Evolutionary conservation across 2,888 invertebrate species (phyloP).

Genomic region (Celastrina argiolus): DNA sequence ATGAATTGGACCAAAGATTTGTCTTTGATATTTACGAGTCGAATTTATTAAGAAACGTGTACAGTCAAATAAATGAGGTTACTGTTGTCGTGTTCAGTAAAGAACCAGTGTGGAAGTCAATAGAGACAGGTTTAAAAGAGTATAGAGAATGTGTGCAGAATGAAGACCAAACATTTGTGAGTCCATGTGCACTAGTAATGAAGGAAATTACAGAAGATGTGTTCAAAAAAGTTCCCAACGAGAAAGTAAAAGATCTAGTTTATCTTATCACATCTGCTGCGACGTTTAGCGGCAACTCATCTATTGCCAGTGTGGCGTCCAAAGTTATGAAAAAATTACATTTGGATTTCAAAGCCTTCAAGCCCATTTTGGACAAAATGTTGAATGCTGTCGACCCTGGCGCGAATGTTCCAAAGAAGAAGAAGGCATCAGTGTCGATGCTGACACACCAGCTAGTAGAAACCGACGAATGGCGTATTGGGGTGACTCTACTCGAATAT

Average conservation of each 20-base stretch:
- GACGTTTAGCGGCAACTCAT: slow-evolving; percentile 77
- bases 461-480: slow-evolving; percentile 85
- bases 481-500: slow-evolving; percentile 88
- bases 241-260: slow-evolving; percentile 68
- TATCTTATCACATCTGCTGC: slow-evolving; percentile 75
- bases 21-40: slow-evolving; percentile 71
- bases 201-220: slow-evolving; percentile 77
- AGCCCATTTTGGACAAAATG: slow-evolving; percentile 80
- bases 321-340: slow-evolving; percentile 82
- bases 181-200: slow-evolving; percentile 72
- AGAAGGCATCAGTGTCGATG: slow-evolving; percentile 60
- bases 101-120: slow-evolving; percentile 76
- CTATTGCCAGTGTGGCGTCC: slow-evolving; percentile 78
- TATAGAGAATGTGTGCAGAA: slow-evolving; percentile 67
- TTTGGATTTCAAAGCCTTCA: slow-evolving; percentile 79
- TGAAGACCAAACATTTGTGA: slow-evolving; percentile 51
- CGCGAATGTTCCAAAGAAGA: slow-evolving; percentile 55
- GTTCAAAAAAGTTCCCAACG: slow-evolving; percentile 68
- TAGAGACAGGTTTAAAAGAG: slow-evolving; percentile 74
- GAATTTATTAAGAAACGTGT: slow-evolving; percentile 72
- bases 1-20: slow-evolving; percentile 43
- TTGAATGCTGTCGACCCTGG: slow-evolving; percentile 65
- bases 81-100: slow-evolving; percentile 63
- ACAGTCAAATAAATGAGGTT: slow-evolving; percentile 74
- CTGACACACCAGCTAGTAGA: slow-evolving; percentile 80